Base-by-base conservation (phyloP, 2,888 invertebrate genomes). In the Orchestes rusci region DNA sequence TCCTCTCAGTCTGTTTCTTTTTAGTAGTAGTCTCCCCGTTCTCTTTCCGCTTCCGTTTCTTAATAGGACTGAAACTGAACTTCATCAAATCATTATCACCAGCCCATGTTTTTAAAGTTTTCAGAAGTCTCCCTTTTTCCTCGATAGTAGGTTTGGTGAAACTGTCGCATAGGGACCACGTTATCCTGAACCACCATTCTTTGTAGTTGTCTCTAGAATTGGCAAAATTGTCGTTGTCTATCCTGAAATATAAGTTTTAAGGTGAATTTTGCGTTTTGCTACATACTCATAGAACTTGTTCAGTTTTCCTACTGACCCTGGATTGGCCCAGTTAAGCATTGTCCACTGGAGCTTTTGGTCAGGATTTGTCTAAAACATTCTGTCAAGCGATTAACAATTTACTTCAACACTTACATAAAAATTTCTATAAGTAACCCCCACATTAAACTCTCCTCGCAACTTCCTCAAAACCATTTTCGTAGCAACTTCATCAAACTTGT, bases 291-390 rank as follows among this genome's bases (percentile, higher is more conserved):
- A 58, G 52, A 62, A 63, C 44, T 61, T 55, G 5, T 45, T 38
- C 10, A 59, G 45, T 52, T 62, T 63, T 13, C 62, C 64, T 8
- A 61, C 55, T 42, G 54, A 57, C 16, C 58, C 60, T 13, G 60
- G 60, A 51, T 60, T 60, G 1, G 58, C 52, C 66, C 66, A 67
- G 48, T 64, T 64, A 29, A 66, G 40, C 56, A 65, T 62, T 2
- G 55, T 56, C 64, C 65, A 66, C 43, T 61, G 60, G 17, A 66
- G 36, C 51, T 63, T 65, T 46, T 59, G 60, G 55, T 64, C 57
- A 12, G 61, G 61, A 17, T 62, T 16, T 37, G 46, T 53, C 64
- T 64, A 39, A 40, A 58, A 56, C 40, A 38, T 13, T 7, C 23
- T 18, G n/a, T n/a, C 5, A 18, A 29, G n/a, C n/a, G 7, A 35